phyloP scores from a whole-genome alignment of 2,888 invertebrate genomes.

The Cyclophora albipunctata region DNA sequence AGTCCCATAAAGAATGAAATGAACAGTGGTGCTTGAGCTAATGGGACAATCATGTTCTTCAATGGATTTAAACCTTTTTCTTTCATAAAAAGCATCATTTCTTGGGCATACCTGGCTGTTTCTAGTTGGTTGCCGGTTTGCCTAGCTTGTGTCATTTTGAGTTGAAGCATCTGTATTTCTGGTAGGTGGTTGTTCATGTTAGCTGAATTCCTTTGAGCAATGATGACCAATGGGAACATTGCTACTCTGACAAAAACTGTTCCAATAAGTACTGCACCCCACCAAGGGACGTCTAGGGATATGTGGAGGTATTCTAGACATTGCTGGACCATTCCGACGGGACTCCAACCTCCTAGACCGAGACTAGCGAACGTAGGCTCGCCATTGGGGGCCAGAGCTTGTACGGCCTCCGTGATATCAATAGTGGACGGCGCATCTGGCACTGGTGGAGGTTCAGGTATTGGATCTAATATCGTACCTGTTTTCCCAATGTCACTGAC shows the following conservation, averaged over 20 bases:
- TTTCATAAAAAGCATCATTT: slow-evolving; percentile 88
- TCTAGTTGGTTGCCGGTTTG: slow-evolving; percentile 87
- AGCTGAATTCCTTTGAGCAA: slow-evolving; percentile 86
- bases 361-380: slow-evolving; percentile 87
- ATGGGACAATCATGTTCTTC: slow-evolving; percentile 84
- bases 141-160: slow-evolving; percentile 91
- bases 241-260: slow-evolving; percentile 83
- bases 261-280: slow-evolving; percentile 88
- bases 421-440: slow-evolving; percentile 47
- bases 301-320: slow-evolving; percentile 89
- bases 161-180: slow-evolving; percentile 86
- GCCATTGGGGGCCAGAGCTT: slow-evolving; percentile 69
- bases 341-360: slow-evolving; percentile 89
- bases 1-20: slow-evolving; percentile 93
- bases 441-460: slow-evolving; percentile 66
- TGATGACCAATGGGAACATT: slow-evolving; percentile 90
- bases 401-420: slow-evolving; percentile 50
- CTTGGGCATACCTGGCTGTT: slow-evolving; percentile 83
- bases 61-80: slow-evolving; percentile 87
- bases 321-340: slow-evolving; percentile 87
- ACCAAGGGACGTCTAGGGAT: slow-evolving; percentile 92
- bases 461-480: slow-evolving; percentile 40
- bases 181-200: slow-evolving; percentile 90
- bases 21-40: slow-evolving; percentile 92
- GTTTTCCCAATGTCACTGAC: slow-evolving; percentile 41